These are phyloP conservation scores for Clangula hyemalis DNA, from an alignment of 2,797 vertebrate species.

Conservation along the genomic window DNA sequence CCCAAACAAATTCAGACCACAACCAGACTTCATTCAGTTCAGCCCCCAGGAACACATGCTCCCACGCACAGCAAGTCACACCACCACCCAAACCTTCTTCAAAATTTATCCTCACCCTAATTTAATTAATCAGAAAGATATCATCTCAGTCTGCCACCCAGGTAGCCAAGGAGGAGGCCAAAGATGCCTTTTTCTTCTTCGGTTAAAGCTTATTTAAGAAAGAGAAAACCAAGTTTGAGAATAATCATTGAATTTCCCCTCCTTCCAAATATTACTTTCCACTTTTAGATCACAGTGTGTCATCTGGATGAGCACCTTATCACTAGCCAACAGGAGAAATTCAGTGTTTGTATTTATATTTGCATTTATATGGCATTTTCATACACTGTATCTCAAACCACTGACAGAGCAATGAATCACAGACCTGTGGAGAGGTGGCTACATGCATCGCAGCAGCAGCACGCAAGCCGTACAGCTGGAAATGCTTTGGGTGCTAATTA, in stretches of 20 bases:
- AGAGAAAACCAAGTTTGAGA: conserved; percentile 64
- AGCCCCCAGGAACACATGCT: not conserved
- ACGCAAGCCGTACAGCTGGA: conserved; percentile 34
- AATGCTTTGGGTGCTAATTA: conserved; percentile 69
- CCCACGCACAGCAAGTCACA: not conserved
- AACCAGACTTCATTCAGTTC: not conserved
- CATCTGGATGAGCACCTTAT: conserved; percentile 83
- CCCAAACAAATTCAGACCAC: not conserved
- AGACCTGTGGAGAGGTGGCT: conserved; percentile 63
- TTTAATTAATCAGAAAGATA: conserved; percentile 56
- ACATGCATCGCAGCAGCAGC: conserved; percentile 31
- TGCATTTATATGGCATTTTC: conserved; percentile 86
- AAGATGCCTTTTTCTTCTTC: not conserved
- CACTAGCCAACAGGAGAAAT: conserved; percentile 78
- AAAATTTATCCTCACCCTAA: conserved; percentile 37
- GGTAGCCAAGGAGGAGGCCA: not conserved
- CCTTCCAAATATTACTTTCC: conserved; percentile 69
- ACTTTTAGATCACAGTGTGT: conserved; percentile 76
- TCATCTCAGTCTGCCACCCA: not conserved
- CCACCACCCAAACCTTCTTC: not conserved
- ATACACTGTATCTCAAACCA: conserved; percentile 74
- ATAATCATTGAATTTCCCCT: not conserved
- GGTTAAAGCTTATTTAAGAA: conserved; percentile 41
- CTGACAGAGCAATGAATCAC: conserved; percentile 83
- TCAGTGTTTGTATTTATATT: conserved; percentile 80